phyloP scores from a whole-genome alignment of 2,113 vertebrate genomes.

The Albula goreensis region DNA sequence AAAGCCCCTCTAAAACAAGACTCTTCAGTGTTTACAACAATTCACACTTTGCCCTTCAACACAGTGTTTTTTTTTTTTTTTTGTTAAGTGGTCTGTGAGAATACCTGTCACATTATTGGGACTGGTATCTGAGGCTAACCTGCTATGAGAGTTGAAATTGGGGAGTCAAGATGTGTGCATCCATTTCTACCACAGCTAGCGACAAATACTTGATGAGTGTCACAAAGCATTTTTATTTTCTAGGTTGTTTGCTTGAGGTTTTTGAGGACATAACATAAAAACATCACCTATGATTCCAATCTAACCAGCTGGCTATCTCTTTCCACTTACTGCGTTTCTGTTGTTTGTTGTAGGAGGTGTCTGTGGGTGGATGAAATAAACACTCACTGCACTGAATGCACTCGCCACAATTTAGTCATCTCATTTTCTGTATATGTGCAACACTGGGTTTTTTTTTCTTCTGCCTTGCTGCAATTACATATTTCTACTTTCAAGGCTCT shows the following conservation, averaged over 20 bases:
- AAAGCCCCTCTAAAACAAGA: too few species aligned
- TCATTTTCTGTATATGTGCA: not conserved
- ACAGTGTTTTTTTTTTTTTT: too few species aligned
- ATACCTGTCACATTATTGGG: not conserved
- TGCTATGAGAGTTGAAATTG: too few species aligned
- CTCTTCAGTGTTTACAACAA: too few species aligned
- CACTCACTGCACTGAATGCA: not conserved
- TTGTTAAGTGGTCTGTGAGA: slow-evolving; percentile 19
- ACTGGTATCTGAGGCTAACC: too few species aligned
- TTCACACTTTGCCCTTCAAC: too few species aligned
- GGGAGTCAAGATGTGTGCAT: too few species aligned
- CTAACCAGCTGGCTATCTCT: not conserved
- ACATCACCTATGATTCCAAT: not conserved
- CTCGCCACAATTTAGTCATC: not conserved
- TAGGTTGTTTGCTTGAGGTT: not conserved
- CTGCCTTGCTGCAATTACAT: not conserved
- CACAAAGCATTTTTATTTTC: too few species aligned
- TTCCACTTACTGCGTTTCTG: not conserved
- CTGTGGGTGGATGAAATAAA: slow-evolving; percentile 5
- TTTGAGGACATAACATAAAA: not conserved
- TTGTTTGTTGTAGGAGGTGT: not conserved
- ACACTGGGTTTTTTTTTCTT: not conserved
- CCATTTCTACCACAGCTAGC: not conserved
- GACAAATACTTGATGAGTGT: not conserved
- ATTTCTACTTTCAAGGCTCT: not conserved